These are phyloP conservation scores for Lasioglossum figueresi DNA, from an alignment of 2,888 invertebrate genomes.

Conservation along the genomic window DNA sequence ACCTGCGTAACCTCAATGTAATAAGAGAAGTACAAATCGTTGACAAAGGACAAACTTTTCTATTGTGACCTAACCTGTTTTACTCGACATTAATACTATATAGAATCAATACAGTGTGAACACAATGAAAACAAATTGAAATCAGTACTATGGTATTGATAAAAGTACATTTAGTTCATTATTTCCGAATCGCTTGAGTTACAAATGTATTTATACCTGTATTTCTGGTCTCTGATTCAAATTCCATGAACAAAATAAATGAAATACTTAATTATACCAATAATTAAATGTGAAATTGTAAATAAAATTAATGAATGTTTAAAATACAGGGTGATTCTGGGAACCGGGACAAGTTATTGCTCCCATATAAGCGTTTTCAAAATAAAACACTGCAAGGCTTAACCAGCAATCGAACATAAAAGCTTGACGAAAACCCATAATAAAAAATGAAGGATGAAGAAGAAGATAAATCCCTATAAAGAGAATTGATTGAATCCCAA, in stretches of 20 bases:
- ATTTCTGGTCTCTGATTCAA: not conserved
- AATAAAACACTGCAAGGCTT: too few relatives aligned
- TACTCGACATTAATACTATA: not conserved
- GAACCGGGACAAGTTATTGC: too few relatives aligned
- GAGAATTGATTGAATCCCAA: not conserved
- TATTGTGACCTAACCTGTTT: not conserved
- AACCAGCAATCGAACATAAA: too few relatives aligned
- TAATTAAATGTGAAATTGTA: too few relatives aligned
- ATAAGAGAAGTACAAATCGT: not conserved
- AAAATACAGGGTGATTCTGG: not conserved
- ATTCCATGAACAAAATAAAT: not conserved
- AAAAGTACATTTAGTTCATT: not conserved
- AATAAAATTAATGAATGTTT: not conserved
- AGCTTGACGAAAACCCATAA: not conserved
- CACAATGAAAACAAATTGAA: not conserved
- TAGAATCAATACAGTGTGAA: not conserved
- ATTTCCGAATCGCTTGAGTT: not conserved
- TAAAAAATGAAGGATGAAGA: not conserved
- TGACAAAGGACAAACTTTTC: not conserved
- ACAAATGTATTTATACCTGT: not conserved
- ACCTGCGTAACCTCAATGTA: conserved; percentile 49
- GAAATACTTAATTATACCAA: not conserved
- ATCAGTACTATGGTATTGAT: not conserved
- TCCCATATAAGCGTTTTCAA: too few relatives aligned
- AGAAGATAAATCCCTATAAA: not conserved